These are phyloP conservation scores for Diplosoma virens DNA, from an alignment of 23 tunicate genomes.

Conservation along the genomic window DNA sequence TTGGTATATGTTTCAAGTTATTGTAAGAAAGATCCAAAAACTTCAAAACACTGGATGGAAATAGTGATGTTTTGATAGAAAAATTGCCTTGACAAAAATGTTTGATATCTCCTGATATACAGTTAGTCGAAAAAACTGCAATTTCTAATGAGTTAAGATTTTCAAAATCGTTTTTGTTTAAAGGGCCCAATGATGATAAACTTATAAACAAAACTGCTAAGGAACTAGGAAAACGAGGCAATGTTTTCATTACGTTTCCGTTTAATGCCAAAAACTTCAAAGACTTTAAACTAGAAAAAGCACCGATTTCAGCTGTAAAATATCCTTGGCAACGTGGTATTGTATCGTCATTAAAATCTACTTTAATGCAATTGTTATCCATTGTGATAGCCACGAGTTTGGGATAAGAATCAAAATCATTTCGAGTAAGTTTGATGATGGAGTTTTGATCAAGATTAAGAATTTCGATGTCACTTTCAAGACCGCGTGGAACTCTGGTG, in stretches of 20 bases:
- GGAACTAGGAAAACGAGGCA: neutral
- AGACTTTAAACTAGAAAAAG: neutral
- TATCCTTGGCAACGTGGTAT: neutral
- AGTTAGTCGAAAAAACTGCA: neutral
- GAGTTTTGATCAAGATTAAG: neutral
- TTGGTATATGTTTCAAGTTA: neutral
- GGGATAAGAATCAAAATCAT: neutral
- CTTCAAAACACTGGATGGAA: neutral
- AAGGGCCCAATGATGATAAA: neutral
- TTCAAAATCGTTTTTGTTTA: neutral
- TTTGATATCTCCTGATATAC: neutral
- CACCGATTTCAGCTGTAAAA: neutral
- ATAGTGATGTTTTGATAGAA: neutral
- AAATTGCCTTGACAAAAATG: constrained; percentile 3
- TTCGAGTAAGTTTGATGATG: neutral
- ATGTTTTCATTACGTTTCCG: constrained; percentile 2
- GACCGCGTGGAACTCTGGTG: neutral
- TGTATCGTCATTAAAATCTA: neutral
- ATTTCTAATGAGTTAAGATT: neutral
- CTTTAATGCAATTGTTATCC: neutral
- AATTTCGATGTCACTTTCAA: neutral
- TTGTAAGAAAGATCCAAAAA: neutral
- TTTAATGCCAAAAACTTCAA: neutral
- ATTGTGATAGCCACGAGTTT: neutral
- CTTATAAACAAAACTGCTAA: neutral